Evolutionary conservation across 2,113 vertebrate genomes (phyloP), one percentile per base, ranked within the genome.

Genomic region (Vicugna pacos): DNA sequence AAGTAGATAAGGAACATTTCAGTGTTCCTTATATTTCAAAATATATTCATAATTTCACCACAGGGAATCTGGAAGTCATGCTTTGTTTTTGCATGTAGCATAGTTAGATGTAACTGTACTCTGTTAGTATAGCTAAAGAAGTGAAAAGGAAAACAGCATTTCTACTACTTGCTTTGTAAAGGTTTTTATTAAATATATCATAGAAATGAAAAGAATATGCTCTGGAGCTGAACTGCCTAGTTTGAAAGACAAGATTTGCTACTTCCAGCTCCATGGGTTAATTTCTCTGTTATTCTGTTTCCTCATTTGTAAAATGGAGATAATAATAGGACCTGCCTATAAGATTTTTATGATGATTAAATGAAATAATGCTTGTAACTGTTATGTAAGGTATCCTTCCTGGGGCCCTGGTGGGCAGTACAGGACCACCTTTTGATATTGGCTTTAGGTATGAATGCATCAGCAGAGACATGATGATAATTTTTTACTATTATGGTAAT

Each of bases 311-410:
- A 84, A 95, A 96, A 81, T 60, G 11, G 22, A 79, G 6, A 62
- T 64, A 80, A 48, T 52, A 56, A 48, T 86, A 77, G 15, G 7
- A 85, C 10, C 24, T 94, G 11, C 8, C 26, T 86, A 0, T 48
- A 82, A 85, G 38, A 17, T 65, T 80, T 94, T 94, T 42, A 64
- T 91, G 22, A 88, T 30, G 20, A 69, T 82, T 93, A 79, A 85
- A 86, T 92, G 17, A 91, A 20, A 65, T 46, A 56, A 62, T 92
- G n/a, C 9, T 96, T 96, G 6, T 89, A 96, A 95, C 75, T 82
- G 56, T 70, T 64, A 54, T 60, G 7, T 76, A 48, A 76, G n/a
- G 15, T 70, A 60, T 83, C 56, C 17, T 89, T 93, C 12, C 14
- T 38, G 16, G 48, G 65, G 11, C 7, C 8, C n/a, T 48, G 14